Percentiles rank a stretch among this genome's conserved stretches.
Evolutionary conservation across 2,888 invertebrate species (phyloP).

Genomic region (Nysson spinosus): DNA sequence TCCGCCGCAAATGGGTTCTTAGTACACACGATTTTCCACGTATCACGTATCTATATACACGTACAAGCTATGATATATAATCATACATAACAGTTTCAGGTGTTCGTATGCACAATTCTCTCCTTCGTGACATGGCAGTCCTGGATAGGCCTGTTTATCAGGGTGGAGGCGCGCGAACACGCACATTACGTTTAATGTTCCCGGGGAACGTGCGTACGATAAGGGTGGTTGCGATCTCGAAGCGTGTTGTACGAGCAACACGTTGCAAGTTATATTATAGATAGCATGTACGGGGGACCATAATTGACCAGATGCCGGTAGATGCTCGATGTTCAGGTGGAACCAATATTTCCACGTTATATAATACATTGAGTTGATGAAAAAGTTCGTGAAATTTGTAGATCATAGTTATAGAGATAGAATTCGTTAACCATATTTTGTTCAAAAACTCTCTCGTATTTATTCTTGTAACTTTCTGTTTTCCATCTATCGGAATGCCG

Average conservation of each 20-base stretch:
- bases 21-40: neutral
- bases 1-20: too few species aligned
- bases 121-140: constrained; percentile 21
- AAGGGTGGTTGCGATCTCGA: constrained; percentile 47
- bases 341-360: constrained; percentile 38
- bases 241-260: constrained; percentile 48
- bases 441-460: too few species aligned
- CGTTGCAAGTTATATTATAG: constrained; percentile 45
- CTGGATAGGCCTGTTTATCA: constrained; percentile 46
- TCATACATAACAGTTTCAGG: neutral
- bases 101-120: constrained; percentile 16
- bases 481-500: too few species aligned
- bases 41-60: neutral
- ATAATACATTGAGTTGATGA: constrained; percentile 45
- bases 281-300: constrained; percentile 30
- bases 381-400: too few species aligned
- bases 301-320: constrained; percentile 48
- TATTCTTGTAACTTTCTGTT: too few species aligned
- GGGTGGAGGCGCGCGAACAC: constrained; percentile 52
- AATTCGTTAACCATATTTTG: too few species aligned
- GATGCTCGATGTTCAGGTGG: constrained; percentile 22
- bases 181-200: constrained; percentile 52
- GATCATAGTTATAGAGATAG: too few species aligned
- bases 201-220: constrained; percentile 51
- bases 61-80: neutral